Percentiles rank a stretch among this genome's conserved stretches.
Evolutionary conservation across 2,797 vertebrate genomes (phyloP).

Genomic region (Megaceryle alcyon): DNA sequence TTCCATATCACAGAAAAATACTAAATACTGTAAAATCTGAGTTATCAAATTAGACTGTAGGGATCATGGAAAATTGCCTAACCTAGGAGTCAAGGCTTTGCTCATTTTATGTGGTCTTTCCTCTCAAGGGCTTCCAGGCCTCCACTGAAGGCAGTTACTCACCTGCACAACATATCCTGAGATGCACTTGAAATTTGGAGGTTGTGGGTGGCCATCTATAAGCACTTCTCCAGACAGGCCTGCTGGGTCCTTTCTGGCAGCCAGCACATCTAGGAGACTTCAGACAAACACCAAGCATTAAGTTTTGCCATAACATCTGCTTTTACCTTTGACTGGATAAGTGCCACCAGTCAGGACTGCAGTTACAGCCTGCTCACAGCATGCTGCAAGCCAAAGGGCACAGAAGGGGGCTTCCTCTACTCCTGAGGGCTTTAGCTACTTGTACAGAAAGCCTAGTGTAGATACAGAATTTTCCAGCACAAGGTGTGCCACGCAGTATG

Average conservation of each 20-base stretch:
- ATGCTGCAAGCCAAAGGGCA: not conserved
- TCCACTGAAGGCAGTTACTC: not conserved
- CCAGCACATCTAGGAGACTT: conserved; percentile 87
- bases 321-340: not conserved
- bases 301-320: not conserved
- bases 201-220: conserved; percentile 83
- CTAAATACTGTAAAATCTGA: not conserved
- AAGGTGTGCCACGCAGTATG: not conserved
- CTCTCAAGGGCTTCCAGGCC: not conserved
- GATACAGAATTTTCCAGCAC: not conserved
- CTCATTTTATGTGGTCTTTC: not conserved
- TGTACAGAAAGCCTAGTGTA: not conserved
- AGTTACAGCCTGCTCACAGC: not conserved
- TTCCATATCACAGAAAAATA: not conserved
- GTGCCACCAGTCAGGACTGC: not conserved
- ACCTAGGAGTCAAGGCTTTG: not conserved
- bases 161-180: conserved; percentile 89
- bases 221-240: conserved; percentile 86
- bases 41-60: not conserved
- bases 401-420: not conserved
- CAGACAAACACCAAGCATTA: conserved; percentile 32
- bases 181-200: conserved; percentile 87
- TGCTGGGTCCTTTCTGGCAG: conserved; percentile 85
- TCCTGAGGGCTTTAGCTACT: not conserved
- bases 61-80: not conserved